phyloP scores from a whole-genome alignment of 2,888 invertebrate species.

The Ellobium chinense region DNA sequence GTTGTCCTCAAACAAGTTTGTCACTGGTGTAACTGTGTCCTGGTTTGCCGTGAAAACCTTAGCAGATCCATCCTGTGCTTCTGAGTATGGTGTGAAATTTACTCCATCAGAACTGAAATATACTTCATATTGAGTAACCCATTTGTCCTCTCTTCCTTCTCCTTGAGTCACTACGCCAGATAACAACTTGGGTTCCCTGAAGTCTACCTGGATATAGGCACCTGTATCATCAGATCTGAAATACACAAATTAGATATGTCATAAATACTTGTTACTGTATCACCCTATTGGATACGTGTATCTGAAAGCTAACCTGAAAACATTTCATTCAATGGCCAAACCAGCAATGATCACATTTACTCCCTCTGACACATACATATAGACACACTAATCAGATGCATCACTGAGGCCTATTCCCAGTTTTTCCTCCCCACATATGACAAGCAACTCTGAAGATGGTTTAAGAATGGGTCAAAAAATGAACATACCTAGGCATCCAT shows the following conservation, averaged over 20 bases:
- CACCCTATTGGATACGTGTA: too few relatives aligned
- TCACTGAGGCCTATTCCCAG: too few relatives aligned
- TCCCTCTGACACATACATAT: too few relatives aligned
- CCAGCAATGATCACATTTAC: too few relatives aligned
- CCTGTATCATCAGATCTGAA: constrained; percentile 13
- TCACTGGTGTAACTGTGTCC: constrained; percentile 46
- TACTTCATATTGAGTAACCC: constrained; percentile 55
- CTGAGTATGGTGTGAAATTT: constrained; percentile 45
- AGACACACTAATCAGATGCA: too few relatives aligned
- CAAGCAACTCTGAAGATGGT: too few relatives aligned
- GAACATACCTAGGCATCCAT: constrained; percentile 56
- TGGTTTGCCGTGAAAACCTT: constrained; percentile 51
- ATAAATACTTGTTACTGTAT: neutral
- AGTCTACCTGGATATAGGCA: constrained; percentile 59
- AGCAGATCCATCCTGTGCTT: constrained; percentile 18
- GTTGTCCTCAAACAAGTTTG: constrained; percentile 39
- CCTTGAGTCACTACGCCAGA: constrained; percentile 65
- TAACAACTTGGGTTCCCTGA: constrained; percentile 56
- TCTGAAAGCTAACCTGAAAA: neutral
- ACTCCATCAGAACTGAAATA: constrained; percentile 49
- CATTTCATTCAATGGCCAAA: too few relatives aligned
- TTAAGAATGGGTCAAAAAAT: too few relatives aligned
- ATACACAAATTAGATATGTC: neutral
- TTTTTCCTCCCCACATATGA: too few relatives aligned
- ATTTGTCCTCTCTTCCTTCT: constrained; percentile 57